These are phyloP conservation scores for Glomeris maerens DNA, from an alignment of 1,140 invertebrate genomes.

Conservation along the genomic window DNA sequence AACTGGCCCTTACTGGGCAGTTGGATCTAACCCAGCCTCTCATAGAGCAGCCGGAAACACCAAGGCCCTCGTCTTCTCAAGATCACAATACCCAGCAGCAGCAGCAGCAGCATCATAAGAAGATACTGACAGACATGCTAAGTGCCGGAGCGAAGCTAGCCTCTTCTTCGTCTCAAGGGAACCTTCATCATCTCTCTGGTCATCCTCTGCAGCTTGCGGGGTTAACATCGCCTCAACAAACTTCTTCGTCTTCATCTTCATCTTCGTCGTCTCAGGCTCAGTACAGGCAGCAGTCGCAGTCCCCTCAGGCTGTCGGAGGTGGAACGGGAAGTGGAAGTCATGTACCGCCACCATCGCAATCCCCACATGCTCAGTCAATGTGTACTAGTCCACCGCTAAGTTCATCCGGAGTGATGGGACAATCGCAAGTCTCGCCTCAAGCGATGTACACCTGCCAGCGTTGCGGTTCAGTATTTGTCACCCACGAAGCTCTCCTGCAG, in stretches of 20 bases:
- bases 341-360: constrained; percentile 13
- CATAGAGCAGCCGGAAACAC: constrained; percentile 65
- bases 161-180: background rate
- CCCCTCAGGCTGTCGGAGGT: background rate
- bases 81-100: background rate
- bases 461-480: constrained; percentile 61
- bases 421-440: constrained; percentile 12
- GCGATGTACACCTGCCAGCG: constrained; percentile 49
- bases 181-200: background rate
- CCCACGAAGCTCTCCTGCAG: constrained; percentile 59
- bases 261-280: background rate
- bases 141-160: background rate
- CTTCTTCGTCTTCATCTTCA: background rate
- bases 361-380: constrained; percentile 7
- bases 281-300: background rate
- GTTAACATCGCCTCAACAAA: background rate
- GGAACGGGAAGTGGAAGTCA: constrained; percentile 5
- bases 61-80: constrained; percentile 19
- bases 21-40: constrained; percentile 70
- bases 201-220: background rate
- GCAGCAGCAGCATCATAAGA: constrained; percentile 12
- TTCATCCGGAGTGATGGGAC: constrained; percentile 23
- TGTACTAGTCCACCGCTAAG: constrained; percentile 13
- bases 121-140: constrained; percentile 29
- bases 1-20: constrained; percentile 71